Evolutionary conservation across 1,140 invertebrate genomes (phyloP), one percentile per base, ranked within the genome.

Genomic region (Diorhabda carinulata): DNA sequence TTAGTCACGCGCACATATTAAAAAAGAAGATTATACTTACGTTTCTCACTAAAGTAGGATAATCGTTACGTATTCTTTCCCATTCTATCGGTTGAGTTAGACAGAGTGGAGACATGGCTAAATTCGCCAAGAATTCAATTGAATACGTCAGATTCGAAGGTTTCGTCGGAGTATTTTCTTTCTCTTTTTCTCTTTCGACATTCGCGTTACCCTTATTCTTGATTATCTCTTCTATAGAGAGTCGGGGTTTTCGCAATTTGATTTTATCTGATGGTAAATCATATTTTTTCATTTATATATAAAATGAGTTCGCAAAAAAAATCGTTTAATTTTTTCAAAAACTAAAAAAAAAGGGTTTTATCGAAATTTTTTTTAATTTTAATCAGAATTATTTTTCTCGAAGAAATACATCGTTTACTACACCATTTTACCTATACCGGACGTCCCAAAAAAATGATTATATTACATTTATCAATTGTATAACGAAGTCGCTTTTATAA

Each of bases 101-200:
- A 69, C 85, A 85, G 47, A 84, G 82, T 44, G 86, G 85, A 59
- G 84, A 85, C 75, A 82, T 82, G 61, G 86, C 83, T 73, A 85
- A 82, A 9, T 82, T 80, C 69, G 85, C 80, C 66, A 87, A 74
- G 79, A 83, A 84, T 76, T 86, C 86, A 70, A 86, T 85, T 9
- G 83, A 83, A 74, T 81, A 81, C 4, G 67, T 67, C 52, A 73
- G 42, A 61, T 57, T 57, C 60, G 62, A 58, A 47, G 47, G 52
- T 60, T 70, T 65, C n/a, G 67, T 43, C 8, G 71, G 52, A 41
- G 70, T 59, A 42, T 66, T 64, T 10, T n/a, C 62, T 59, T 43
- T 58, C 10, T 70, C 69, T 64, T 69, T 69, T 8, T 52, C 47
- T 5, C 9, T 60, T 67, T 67, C 57, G 9, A 62, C 61, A 3